Evolutionary conservation across 2,797 vertebrate species (phyloP), one percentile per base, ranked within the genome.

Genomic region (Coreius guichenoti): DNA sequence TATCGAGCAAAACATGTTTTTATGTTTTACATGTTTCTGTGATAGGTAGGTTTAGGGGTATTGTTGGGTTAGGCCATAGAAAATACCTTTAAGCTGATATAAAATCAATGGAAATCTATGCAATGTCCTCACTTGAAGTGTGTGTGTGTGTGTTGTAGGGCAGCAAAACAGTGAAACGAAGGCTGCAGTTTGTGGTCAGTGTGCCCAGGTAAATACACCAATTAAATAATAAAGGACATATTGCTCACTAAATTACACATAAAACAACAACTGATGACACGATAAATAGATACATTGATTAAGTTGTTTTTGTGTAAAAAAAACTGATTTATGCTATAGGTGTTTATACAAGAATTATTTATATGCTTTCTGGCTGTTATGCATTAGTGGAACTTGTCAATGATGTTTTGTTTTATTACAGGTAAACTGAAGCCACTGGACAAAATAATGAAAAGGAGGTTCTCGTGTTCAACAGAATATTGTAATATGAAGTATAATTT

Each of bases 151-250:
- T 82, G 29, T 74, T 87, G 29, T 72, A 88, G 86, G 77, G 26
- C 19, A 26, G 29, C 12, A 63, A 26, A 26, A 9, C 58, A 16
- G 70, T 81, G 73, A 95, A 94, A 89, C 92, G 92, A 87, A 94
- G 90, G 86, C 94, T 96, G 31, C 90, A 92, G 86, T 94, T 95
- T 89, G 79, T 90, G 65, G 76, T 86, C 49, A 73, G 81, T 63
- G 2, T 63, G 26, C 49, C 54, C 33, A 81, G 87, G 84, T 86
- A 81, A 84, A 82, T 4, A 47, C 14, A 68, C 13, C 31, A 16
- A 14, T 5, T 36, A 13, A 29, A 36, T 54, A 9, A 58, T 26
- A 1, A 54, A 31, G 45, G 29, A 31, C 11, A 13, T 31, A 6
- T 12, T 74, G 4, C 21, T 36, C 21, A 56, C 11, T 76, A 31